A percentile compares a stretch with the other conserved stretches of the same genome.
phyloP scores from a whole-genome alignment of 1,140 invertebrate genomes.

The Holcopasites calliopsidis region DNA sequence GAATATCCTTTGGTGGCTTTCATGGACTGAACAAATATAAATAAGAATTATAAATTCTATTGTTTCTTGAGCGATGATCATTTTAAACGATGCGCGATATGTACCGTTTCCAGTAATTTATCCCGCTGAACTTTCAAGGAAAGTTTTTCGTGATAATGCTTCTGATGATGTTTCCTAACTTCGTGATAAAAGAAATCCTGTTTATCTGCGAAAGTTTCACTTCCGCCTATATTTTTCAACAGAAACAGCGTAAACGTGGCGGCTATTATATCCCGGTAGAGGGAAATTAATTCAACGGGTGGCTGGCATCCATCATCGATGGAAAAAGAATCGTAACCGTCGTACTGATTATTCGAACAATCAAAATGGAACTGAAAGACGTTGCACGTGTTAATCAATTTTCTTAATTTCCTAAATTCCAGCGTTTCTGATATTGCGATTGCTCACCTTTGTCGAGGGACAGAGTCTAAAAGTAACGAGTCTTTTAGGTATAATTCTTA shows the following conservation, averaged over 20 bases:
- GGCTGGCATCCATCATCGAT: constrained; percentile 96
- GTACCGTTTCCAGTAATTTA: constrained; percentile 89
- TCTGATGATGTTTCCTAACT: constrained; percentile 91
- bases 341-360: constrained; percentile 77
- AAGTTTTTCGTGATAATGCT: constrained; percentile 91
- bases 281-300: constrained; percentile 88
- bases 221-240: constrained; percentile 96
- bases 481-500: constrained; percentile 95
- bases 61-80: background rate
- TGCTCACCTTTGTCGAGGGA: constrained; percentile 91
- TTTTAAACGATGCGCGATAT: constrained; percentile 46
- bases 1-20: constrained; percentile 91
- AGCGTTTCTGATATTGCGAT: background rate
- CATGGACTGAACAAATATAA: constrained; percentile 81
- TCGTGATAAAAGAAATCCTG: constrained; percentile 97
- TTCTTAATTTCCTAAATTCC: too few relatives aligned
- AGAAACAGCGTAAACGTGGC: constrained; percentile 96
- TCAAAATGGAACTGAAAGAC: constrained; percentile 83
- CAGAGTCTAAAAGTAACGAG: constrained; percentile 95
- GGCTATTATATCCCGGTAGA: constrained; percentile 93
- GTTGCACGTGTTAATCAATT: background rate
- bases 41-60: background rate
- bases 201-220: constrained; percentile 97
- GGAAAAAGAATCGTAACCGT: constrained; percentile 83
- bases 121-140: constrained; percentile 90